Base-by-base conservation (phyloP, 2,113 vertebrate species). In the Tyrannus savana region DNA sequence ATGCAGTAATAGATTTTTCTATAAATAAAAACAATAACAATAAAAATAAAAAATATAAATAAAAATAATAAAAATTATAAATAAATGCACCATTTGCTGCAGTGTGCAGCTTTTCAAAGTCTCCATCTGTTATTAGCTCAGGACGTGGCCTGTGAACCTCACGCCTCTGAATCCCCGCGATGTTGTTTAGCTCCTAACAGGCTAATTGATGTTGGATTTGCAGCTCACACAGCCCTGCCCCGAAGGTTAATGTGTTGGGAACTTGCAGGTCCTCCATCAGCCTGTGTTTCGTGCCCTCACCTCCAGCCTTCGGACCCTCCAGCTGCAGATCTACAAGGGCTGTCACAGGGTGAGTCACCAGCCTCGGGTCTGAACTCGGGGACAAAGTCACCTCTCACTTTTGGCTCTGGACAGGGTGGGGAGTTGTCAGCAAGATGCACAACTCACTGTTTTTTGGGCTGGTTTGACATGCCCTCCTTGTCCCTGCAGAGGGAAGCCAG, bases 351-450 rank as follows among this genome's bases (percentile, higher is more conserved):
- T 3, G 53, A 16, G 19, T 16, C 19, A 64, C n/a, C 37, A 58
- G 46, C 46, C 33, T 62, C 1, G 0, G 27, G 16, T 3, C 50
- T 87, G 39, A 69, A 1, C 39, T 8, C 19, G 19, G 21, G 69
- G 50, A 37, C 24, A 62, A 88, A 68, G 23, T 27, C 68, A 56
- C 27, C 28, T 41, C 55, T 88, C 49, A 24, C 41, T 60, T 66
- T 44, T 39, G 46, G 31, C n/a, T 85, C 73, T 77, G 42, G 62
- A n/a, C 3, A 8, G n/a, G 46, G 23, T 73, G 76, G 23, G n/a
- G 58, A 44, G 19, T 5, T 73, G 39, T 49, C 74, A 87, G 71
- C 27, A 53, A 84, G 16, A 8, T 76, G 44, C 22, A 41, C 17
- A 0, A 30, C 76, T 87, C 16, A 0, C 84, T 64, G 60, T 18